A percentile compares a stretch with the other conserved stretches of the same genome.
Evolutionary conservation across 1,140 invertebrate species (phyloP).

Genomic region (Bombus impatiens): DNA sequence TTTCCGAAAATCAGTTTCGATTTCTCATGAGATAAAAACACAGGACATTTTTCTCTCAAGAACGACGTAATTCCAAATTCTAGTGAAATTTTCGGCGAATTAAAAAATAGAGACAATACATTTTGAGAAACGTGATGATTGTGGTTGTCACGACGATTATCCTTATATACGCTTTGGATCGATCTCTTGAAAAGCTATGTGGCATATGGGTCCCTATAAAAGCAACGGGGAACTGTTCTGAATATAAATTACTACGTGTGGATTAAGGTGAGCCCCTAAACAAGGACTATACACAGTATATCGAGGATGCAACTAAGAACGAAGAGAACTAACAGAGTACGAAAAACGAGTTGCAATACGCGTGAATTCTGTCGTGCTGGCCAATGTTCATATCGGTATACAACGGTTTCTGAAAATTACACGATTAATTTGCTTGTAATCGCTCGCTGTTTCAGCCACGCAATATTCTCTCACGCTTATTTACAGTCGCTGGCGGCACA

Average conservation of each 20-base stretch:
- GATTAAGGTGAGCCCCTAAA: conserved; percentile 29
- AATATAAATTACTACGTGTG: conserved; percentile 67
- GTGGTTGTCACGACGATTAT: conserved; percentile 23
- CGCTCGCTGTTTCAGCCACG: conserved; percentile 8
- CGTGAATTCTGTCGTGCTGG: background rate
- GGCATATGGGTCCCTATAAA: background rate
- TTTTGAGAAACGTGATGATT: background rate
- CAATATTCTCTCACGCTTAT: conserved; percentile 24
- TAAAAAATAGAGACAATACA: background rate
- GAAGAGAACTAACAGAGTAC: background rate
- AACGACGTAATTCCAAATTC: background rate
- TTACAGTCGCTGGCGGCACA: conserved; percentile 27
- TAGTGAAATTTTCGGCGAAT: background rate
- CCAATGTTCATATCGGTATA: conserved; percentile 16
- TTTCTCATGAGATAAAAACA: background rate
- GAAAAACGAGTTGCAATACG: background rate
- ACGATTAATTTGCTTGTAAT: background rate
- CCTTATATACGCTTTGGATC: conserved; percentile 35
- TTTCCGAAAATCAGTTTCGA: background rate
- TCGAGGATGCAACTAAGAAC: conserved; percentile 11
- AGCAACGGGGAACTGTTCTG: conserved; percentile 13
- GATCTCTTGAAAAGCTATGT: conserved; percentile 8
- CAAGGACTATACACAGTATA: conserved; percentile 18
- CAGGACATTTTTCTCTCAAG: background rate
- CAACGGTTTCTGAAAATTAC: conserved; percentile 51